These are phyloP conservation scores for Acipenser oxyrinchus DNA, from an alignment of 2,797 vertebrate species.

Conservation along the genomic window DNA sequence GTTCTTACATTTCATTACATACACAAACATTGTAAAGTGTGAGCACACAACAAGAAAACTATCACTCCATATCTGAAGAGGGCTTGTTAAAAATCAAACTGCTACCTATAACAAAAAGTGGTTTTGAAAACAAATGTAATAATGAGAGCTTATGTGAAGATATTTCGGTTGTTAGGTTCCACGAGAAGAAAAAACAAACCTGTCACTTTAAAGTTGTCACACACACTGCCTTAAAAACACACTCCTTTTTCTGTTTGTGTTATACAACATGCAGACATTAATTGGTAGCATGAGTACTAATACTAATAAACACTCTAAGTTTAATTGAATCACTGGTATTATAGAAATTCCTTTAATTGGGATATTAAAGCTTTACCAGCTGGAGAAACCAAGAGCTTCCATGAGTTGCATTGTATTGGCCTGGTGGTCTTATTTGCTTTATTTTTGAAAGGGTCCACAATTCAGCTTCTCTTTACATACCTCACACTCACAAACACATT, in stretches of 20 bases:
- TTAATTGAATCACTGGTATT: conserved; percentile 5
- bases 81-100: too few relatives aligned
- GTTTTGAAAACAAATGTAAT: not conserved
- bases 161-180: not conserved
- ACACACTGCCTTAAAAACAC: conserved; percentile 1
- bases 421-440: too few relatives aligned
- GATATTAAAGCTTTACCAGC: conserved; percentile 7
- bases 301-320: conserved; percentile 9
- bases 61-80: too few relatives aligned
- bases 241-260: too few relatives aligned
- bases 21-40: too few relatives aligned
- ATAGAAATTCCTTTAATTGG: conserved; percentile 12
- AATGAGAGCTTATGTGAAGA: not conserved
- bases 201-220: not conserved
- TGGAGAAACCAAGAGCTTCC: not conserved
- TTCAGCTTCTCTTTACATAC: too few relatives aligned
- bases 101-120: not conserved
- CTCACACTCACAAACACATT: too few relatives aligned
- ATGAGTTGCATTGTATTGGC: too few relatives aligned
- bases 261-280: too few relatives aligned
- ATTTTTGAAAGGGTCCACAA: too few relatives aligned
- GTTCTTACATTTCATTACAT: too few relatives aligned
- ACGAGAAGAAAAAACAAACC: not conserved
- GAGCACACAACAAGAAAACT: too few relatives aligned
- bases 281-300: not conserved